Conservation (phyloP, 2,113 vertebrate species). For the Pseudorhombus dupliciocellatus region DNA sequence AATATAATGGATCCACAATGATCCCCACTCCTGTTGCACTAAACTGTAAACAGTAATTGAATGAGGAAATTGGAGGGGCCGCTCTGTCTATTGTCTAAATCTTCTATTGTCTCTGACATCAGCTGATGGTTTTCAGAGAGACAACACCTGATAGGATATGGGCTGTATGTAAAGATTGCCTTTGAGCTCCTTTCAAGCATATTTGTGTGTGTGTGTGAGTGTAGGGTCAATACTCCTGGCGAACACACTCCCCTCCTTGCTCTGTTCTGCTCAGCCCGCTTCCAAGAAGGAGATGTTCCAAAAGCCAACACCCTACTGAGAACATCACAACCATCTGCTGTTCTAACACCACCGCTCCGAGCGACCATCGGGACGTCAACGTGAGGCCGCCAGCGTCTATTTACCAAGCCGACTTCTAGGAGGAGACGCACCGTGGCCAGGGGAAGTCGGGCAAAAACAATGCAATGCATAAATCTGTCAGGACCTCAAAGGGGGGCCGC, state of each 20-base stretch:
- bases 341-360: conserved; percentile 20
- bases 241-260: conserved; percentile 1
- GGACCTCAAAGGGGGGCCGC: not conserved
- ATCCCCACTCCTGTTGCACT: not conserved
- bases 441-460: conserved; percentile 22
- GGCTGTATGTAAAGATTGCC: not conserved
- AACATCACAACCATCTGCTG: conserved; percentile 71
- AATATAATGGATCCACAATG: not conserved
- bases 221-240: conserved; percentile 32
- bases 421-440: not conserved
- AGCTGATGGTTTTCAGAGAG: not conserved
- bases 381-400: conserved; percentile 19
- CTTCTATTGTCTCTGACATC: not conserved
- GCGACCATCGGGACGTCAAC: conserved; percentile 17
- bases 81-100: conserved; percentile 21
- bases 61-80: not conserved
- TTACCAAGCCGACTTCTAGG: conserved; percentile 26
- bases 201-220: not conserved
- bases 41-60: conserved; percentile 24
- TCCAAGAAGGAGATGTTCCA: conserved; percentile 57
- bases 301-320: conserved; percentile 58
- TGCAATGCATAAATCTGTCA: conserved; percentile 33
- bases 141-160: not conserved
- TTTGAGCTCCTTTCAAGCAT: not conserved
- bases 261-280: conserved; percentile 20